These are phyloP conservation scores for Meiosimyza platycephala DNA, from an alignment of 2,888 invertebrate species.

Conservation along the genomic window DNA sequence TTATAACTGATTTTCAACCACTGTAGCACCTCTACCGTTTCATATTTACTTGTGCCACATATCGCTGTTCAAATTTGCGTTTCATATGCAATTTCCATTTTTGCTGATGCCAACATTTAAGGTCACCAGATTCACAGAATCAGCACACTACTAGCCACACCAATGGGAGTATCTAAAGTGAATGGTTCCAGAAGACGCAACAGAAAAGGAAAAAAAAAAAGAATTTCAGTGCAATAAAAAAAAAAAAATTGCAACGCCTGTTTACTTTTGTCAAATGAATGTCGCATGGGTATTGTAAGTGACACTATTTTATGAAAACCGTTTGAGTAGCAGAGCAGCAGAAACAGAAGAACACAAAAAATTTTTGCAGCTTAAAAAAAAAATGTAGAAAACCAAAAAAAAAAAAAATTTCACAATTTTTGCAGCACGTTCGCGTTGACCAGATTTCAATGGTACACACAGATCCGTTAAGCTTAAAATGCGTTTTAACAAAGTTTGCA, in stretches of 20 bases:
- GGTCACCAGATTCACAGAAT: conserved; percentile 19
- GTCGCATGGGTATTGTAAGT: conserved; percentile 20
- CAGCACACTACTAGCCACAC: neutral
- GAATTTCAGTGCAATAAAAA: neutral
- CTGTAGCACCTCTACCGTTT: neutral
- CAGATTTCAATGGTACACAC: too few species aligned
- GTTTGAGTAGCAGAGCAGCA: too few species aligned
- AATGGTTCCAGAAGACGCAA: neutral
- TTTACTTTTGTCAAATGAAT: conserved; percentile 21
- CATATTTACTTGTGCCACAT: conserved; percentile 18
- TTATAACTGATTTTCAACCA: too few species aligned
- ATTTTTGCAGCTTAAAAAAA: neutral
- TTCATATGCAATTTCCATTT: conserved; percentile 35
- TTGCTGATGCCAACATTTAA: conserved; percentile 33
- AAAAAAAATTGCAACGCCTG: conserved; percentile 17
- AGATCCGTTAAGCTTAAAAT: conserved; percentile 24
- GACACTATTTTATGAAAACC: conserved; percentile 26
- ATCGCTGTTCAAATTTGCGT: conserved; percentile 32
- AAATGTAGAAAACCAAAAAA: conserved; percentile 1
- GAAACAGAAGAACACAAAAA: too few species aligned
- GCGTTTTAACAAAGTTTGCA: conserved; percentile 31
- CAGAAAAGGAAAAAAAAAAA: neutral
- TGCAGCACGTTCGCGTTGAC: too few species aligned
- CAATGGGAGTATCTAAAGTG: neutral
- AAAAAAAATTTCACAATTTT: too few species aligned